Evolutionary conservation across 2,888 invertebrate genomes (phyloP).

Genomic region (Altica lythri): DNA sequence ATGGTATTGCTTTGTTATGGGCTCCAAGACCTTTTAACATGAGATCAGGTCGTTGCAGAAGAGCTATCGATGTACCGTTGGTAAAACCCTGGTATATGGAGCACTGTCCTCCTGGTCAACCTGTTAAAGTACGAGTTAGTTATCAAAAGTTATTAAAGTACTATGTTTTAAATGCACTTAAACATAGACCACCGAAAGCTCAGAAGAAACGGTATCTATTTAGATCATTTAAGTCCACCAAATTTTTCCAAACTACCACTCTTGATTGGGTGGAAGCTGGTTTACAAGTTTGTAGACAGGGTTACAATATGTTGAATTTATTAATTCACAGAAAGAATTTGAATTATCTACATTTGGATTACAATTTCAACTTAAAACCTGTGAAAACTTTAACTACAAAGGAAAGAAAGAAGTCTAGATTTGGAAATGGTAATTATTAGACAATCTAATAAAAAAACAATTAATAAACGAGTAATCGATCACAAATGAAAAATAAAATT

Average conservation of each 20-base stretch:
- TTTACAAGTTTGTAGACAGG: slow-evolving; percentile 96
- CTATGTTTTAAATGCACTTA: slow-evolving; percentile 95
- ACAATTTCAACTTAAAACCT: slow-evolving; percentile 99
- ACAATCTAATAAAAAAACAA: no score
- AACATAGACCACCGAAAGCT: slow-evolving; percentile 96
- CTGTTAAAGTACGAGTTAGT: slow-evolving; percentile 98
- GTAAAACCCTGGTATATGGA: slow-evolving; percentile 98
- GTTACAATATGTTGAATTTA: slow-evolving; percentile 99
- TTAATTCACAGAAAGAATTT: slow-evolving; percentile 99
- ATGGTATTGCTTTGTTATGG: slow-evolving; percentile 96
- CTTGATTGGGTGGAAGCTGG: slow-evolving; percentile 99
- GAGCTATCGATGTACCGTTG: slow-evolving; percentile 96
- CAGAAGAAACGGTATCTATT: slow-evolving; percentile 98
- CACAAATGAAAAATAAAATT: no score
- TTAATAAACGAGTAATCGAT: no score
- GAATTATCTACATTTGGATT: slow-evolving; percentile 99
- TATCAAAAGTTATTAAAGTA: slow-evolving; percentile 99
- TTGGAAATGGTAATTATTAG: slow-evolving; percentile 85
- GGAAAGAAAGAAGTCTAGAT: slow-evolving; percentile 97
- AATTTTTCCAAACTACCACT: slow-evolving; percentile 99
- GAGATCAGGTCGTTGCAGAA: slow-evolving; percentile 87
- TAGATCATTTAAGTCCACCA: slow-evolving; percentile 98
- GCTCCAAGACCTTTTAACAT: slow-evolving; percentile 98
- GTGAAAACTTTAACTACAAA: slow-evolving; percentile 99
- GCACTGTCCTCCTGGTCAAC: slow-evolving; percentile 93